These are phyloP conservation scores for Akabosia matsudoensis DNA, from an alignment of 1,140 invertebrate genomes.

Conservation along the genomic window DNA sequence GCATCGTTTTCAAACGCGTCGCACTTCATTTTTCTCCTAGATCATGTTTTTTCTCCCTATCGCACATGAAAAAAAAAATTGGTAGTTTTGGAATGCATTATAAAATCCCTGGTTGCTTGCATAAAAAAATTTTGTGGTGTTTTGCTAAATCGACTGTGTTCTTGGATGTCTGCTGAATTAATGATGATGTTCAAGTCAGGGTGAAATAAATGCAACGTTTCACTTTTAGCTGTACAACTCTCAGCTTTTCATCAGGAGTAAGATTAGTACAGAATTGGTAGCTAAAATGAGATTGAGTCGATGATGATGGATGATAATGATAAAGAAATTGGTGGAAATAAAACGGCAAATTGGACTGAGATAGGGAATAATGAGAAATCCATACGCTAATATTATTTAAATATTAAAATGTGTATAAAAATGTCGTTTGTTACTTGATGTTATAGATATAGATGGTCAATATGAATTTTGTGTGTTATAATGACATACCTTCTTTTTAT, in stretches of 20 bases:
- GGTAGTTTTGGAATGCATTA: too few species aligned
- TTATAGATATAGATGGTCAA: neutral
- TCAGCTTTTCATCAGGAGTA: neutral
- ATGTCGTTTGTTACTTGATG: neutral
- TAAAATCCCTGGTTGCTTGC: too few species aligned
- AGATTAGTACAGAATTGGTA: too few species aligned
- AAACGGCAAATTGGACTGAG: too few species aligned
- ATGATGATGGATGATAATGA: neutral
- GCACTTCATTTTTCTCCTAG: slow-evolving; percentile 19
- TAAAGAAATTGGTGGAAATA: too few species aligned
- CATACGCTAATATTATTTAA: too few species aligned
- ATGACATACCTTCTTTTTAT: slow-evolving; percentile 93
- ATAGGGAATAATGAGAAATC: too few species aligned
- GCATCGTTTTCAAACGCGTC: neutral
- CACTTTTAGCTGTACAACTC: neutral
- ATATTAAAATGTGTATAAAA: neutral
- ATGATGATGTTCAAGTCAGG: neutral
- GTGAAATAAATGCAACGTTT: neutral
- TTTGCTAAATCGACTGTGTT: slow-evolving; percentile 11
- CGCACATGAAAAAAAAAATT: neutral
- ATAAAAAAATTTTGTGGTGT: neutral
- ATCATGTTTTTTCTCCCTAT: neutral
- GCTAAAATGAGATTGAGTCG: neutral
- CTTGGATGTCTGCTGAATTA: neutral
- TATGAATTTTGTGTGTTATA: neutral